phyloP scores from a whole-genome alignment of 2,888 invertebrate genomes.

The Troides aeacus region DNA sequence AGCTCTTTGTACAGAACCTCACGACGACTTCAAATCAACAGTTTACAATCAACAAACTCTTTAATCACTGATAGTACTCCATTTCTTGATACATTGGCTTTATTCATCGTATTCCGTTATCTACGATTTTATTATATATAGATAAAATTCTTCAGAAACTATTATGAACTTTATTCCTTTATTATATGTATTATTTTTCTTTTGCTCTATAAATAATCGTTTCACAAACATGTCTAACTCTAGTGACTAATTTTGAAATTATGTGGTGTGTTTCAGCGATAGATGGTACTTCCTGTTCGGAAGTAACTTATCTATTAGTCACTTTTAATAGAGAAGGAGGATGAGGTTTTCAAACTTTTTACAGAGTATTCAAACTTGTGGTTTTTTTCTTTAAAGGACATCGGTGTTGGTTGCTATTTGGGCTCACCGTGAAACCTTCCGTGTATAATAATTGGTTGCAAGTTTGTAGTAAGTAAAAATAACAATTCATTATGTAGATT shows the following conservation, averaged over 20 bases:
- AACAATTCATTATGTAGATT: too few species aligned
- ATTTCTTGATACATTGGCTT: conserved; percentile 32
- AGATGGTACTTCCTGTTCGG: conserved; percentile 34
- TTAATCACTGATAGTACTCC: conserved; percentile 33
- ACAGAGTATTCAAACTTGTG: too few species aligned
- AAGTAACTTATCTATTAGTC: conserved; percentile 23
- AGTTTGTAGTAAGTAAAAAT: too few species aligned
- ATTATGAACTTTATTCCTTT: not conserved
- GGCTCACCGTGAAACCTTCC: too few species aligned
- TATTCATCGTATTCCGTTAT: conserved; percentile 26
- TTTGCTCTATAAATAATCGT: not conserved
- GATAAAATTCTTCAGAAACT: conserved; percentile 14
- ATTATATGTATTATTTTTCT: not conserved
- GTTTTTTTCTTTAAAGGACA: too few species aligned
- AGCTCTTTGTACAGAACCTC: not conserved
- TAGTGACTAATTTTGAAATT: conserved; percentile 33
- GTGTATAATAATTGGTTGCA: too few species aligned
- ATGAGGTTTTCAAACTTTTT: not conserved
- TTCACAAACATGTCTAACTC: not conserved
- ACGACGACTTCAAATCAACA: not conserved
- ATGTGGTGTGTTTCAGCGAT: conserved; percentile 25
- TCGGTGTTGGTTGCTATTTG: too few species aligned
- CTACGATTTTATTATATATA: conserved; percentile 4
- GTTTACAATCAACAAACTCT: conserved; percentile 6
- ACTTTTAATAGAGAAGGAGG: not conserved